Conservation (phyloP, 2,113 vertebrate genomes). For the Tautogolabrus adspersus region DNA sequence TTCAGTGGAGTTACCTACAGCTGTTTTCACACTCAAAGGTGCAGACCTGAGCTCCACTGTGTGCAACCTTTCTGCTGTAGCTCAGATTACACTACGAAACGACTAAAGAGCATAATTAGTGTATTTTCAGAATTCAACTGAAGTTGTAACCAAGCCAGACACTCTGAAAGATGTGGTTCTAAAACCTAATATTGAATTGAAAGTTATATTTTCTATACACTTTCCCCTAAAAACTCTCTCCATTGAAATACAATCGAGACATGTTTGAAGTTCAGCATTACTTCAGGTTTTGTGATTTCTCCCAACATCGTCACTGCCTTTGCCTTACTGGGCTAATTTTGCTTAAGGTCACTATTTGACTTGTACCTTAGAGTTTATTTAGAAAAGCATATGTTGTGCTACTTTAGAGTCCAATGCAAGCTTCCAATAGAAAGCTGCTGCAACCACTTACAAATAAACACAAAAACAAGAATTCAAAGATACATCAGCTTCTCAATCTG, state of each 20-base stretch:
- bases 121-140: neutral
- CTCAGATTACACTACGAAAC: neutral
- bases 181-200: neutral
- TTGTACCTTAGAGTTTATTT: neutral
- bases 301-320: neutral
- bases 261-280: too few species aligned
- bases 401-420: neutral
- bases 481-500: slow-evolving; percentile 9
- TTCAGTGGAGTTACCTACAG: neutral
- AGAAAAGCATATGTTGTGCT: neutral
- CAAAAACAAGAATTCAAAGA: neutral
- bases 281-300: too few species aligned
- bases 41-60: neutral
- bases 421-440: neutral
- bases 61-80: neutral
- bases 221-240: too few species aligned
- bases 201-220: too few species aligned
- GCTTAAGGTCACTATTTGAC: neutral
- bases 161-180: neutral
- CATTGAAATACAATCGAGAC: too few species aligned
- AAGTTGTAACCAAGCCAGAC: neutral
- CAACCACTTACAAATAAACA: neutral
- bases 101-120: neutral
- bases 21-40: slow-evolving; percentile 3
- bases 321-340: too few species aligned